Conservation (phyloP, 2,888 invertebrate species). For the Branchellion lobata region DNA sequence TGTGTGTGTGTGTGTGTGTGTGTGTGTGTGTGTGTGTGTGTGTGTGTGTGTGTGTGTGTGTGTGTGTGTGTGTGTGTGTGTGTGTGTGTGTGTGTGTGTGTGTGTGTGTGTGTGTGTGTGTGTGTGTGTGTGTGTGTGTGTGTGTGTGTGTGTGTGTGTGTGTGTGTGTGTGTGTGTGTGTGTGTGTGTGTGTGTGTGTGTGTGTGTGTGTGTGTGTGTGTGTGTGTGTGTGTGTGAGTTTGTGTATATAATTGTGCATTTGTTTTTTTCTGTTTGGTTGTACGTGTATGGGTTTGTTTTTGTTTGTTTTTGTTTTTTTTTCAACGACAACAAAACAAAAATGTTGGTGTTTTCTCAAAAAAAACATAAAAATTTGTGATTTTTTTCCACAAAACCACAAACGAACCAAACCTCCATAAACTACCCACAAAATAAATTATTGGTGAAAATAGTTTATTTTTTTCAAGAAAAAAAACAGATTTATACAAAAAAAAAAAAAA, state of each 20-base stretch:
- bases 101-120: slow-evolving; percentile 46
- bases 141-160: background rate
- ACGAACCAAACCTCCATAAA: no score
- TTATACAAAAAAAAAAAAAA: no score
- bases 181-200: background rate
- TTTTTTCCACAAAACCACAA: no score
- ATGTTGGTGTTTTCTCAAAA: no score
- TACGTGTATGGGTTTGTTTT: background rate
- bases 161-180: background rate
- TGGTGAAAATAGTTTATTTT: no score
- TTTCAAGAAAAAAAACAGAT: no score
- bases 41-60: slow-evolving; percentile 45
- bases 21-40: slow-evolving; percentile 32
- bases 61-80: slow-evolving; percentile 46
- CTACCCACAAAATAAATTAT: no score
- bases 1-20: slow-evolving; percentile 39
- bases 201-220: background rate
- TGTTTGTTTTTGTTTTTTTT: background rate
- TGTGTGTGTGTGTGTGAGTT: background rate
- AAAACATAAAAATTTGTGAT: no score
- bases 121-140: slow-evolving; percentile 12
- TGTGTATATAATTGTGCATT: background rate
- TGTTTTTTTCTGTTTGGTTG: background rate
- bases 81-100: slow-evolving; percentile 48
- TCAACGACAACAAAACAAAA: no score